phyloP scores from a whole-genome alignment of 2,797 vertebrate species.

The Rhinoraja longicauda region DNA sequence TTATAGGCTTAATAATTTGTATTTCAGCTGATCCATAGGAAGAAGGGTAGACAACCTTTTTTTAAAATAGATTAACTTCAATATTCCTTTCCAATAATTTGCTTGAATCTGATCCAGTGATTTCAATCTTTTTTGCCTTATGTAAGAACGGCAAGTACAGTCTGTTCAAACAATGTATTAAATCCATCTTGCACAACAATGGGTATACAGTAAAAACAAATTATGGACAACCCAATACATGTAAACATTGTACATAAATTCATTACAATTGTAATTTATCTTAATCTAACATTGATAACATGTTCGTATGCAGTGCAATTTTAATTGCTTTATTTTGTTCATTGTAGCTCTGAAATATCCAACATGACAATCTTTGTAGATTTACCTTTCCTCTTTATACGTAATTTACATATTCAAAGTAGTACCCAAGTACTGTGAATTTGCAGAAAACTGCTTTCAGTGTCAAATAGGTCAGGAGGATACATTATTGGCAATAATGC shows the following conservation, averaged over 20 bases:
- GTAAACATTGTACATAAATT: background rate
- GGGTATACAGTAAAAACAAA: background rate
- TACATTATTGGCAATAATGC: too few species aligned
- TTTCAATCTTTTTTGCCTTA: background rate
- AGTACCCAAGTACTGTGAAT: too few species aligned
- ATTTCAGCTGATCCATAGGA: background rate
- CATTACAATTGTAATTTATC: background rate
- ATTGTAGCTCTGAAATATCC: background rate
- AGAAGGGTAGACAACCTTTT: background rate
- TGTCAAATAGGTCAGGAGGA: too few species aligned
- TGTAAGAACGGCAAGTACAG: background rate
- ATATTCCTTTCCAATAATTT: background rate
- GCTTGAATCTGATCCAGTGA: background rate
- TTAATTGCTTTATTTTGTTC: background rate
- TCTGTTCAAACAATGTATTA: background rate
- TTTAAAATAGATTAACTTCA: background rate
- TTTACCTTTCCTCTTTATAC: too few species aligned
- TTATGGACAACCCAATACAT: background rate
- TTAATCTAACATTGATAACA: background rate
- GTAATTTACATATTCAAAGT: too few species aligned
- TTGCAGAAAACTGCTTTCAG: too few species aligned
- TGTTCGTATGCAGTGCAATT: background rate
- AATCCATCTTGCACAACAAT: background rate
- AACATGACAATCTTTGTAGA: too few species aligned
- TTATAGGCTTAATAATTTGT: background rate